Conservation (phyloP, 2,797 vertebrate species). For the Mus minutoides region DNA sequence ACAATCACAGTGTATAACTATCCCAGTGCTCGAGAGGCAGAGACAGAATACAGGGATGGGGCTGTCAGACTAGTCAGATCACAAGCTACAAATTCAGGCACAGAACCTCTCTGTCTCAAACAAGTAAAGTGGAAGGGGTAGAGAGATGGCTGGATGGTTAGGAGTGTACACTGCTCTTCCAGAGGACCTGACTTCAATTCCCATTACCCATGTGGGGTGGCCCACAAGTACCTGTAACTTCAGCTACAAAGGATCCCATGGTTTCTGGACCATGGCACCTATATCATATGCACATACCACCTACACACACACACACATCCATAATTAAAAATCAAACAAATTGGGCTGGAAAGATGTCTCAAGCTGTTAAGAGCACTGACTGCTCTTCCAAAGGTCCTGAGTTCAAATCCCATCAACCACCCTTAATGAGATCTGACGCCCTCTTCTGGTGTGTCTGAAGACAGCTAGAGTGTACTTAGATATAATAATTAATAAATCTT, state of each 20-base stretch:
- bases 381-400: too few relatives aligned
- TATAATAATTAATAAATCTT: too few relatives aligned
- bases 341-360: too few relatives aligned
- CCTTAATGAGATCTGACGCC: too few relatives aligned
- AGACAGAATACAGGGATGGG: not conserved
- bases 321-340: not conserved
- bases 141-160: not conserved
- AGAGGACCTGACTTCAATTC: not conserved
- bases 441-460: too few relatives aligned
- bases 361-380: too few relatives aligned
- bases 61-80: not conserved
- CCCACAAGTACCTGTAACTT: not conserved
- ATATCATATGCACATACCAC: not conserved
- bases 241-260: not conserved
- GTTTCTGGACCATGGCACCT: not conserved
- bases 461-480: too few relatives aligned
- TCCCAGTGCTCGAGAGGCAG: not conserved
- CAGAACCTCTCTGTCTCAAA: not conserved
- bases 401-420: too few relatives aligned
- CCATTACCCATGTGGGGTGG: not conserved
- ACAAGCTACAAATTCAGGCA: not conserved
- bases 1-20: not conserved
- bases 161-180: not conserved
- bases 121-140: not conserved
- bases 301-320: not conserved